These are phyloP conservation scores for Drosophila gaucha DNA, from an alignment of 2,888 invertebrate genomes.

Conservation along the genomic window DNA sequence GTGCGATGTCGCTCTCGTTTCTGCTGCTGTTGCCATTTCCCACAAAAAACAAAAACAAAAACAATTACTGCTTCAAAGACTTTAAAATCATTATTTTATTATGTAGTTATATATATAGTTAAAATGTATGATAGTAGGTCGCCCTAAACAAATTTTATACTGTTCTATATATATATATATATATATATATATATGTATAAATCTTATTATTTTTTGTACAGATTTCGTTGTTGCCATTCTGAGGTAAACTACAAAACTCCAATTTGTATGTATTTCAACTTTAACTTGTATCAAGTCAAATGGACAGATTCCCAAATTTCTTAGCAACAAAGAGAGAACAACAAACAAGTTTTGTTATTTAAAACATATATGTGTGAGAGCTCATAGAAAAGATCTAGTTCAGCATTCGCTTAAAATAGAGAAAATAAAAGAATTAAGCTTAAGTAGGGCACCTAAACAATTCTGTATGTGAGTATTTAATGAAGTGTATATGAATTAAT, in stretches of 20 bases:
- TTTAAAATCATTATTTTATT: slow-evolving; percentile 51
- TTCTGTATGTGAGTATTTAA: slow-evolving; percentile 52
- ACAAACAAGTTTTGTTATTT: slow-evolving; percentile 21
- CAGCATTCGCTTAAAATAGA: slow-evolving; percentile 2
- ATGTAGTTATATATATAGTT: slow-evolving; percentile 45
- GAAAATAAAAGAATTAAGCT: slow-evolving; percentile 9
- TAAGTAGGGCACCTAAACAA: slow-evolving; percentile 53
- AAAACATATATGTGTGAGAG: slow-evolving; percentile 32
- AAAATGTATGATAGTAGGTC: slow-evolving; percentile 49
- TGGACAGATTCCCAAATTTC: slow-evolving; percentile 16
- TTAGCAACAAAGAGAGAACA: slow-evolving; percentile 11
- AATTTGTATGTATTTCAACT: slow-evolving; percentile 40
- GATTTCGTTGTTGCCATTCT: slow-evolving; percentile 46
- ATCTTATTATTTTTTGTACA: slow-evolving; percentile 22
- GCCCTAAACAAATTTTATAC: slow-evolving; percentile 36
- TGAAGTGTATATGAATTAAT: slow-evolving; percentile 55
- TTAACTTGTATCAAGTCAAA: slow-evolving; percentile 69
- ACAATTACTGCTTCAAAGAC: slow-evolving; percentile 58
- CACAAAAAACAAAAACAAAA: slow-evolving; percentile 8
- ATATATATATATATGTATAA: neutral
- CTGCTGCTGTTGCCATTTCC: slow-evolving; percentile 12
- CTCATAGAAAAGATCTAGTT: slow-evolving; percentile 16
- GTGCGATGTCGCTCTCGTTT: neutral
- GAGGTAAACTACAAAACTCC: slow-evolving; percentile 38
- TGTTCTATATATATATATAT: slow-evolving; percentile 10